Conservation (phyloP, 2,888 invertebrate genomes). For the Tenthredo livida region DNA sequence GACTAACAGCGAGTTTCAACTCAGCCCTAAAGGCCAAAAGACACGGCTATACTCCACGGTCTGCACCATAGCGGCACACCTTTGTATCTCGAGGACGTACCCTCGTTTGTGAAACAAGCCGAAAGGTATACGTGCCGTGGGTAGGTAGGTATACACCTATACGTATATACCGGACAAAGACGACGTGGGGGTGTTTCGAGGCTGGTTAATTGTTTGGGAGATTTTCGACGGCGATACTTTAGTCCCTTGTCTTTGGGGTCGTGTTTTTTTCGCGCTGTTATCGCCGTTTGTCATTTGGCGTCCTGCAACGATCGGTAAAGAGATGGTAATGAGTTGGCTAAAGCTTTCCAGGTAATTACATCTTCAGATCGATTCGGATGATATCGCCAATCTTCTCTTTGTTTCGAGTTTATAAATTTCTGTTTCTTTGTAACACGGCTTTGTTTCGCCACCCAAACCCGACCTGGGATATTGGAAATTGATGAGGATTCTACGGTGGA, state of each 20-base stretch:
- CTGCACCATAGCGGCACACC: conserved; percentile 61
- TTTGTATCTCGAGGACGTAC: conserved; percentile 71
- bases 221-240: conserved; percentile 66
- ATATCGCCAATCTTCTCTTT: not conserved
- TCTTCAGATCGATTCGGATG: not conserved
- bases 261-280: conserved; percentile 37
- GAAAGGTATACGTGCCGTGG: conserved; percentile 68
- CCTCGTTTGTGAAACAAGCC: conserved; percentile 77
- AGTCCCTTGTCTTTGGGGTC: conserved; percentile 40
- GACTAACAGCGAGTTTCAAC: conserved; percentile 26
- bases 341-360: not conserved
- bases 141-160: conserved; percentile 31
- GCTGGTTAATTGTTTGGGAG: conserved; percentile 75
- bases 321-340: not conserved
- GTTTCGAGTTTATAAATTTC: not conserved
- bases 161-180: conserved; percentile 67
- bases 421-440: not conserved
- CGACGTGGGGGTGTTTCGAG: conserved; percentile 67
- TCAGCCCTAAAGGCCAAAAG: conserved; percentile 43
- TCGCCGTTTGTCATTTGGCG: not conserved
- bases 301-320: not conserved
- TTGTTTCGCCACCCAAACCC: not conserved
- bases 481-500: conserved; percentile 18
- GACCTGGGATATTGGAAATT: conserved; percentile 16
- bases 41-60: conserved; percentile 48